phyloP scores from a whole-genome alignment of 2,113 vertebrate species.

The Eonycteris spelaea region DNA sequence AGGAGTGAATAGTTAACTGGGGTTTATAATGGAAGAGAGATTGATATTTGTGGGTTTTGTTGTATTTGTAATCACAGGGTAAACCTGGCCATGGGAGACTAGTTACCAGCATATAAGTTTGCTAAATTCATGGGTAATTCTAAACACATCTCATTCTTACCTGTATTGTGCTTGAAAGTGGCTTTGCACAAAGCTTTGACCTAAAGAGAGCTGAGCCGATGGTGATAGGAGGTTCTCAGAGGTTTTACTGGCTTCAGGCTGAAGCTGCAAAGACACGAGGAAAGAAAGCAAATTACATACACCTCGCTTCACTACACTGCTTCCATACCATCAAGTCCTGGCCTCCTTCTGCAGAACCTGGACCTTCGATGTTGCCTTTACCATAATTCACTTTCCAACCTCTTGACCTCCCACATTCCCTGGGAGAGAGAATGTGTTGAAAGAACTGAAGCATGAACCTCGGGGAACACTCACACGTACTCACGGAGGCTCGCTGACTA shows the following conservation, averaged over 20 bases:
- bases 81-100: not conserved
- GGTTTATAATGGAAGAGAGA: not conserved
- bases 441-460: not conserved
- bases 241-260: constrained; percentile 67
- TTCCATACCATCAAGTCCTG: fast-evolving
- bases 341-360: not conserved
- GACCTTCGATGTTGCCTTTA: not conserved
- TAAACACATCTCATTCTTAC: constrained; percentile 64
- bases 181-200: constrained; percentile 94
- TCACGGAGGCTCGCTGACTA: fast-evolving
- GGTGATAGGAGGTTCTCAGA: constrained; percentile 46
- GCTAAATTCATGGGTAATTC: not conserved
- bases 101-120: fast-evolving
- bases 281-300: not conserved
- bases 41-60: not conserved
- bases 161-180: constrained; percentile 98
- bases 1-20: not conserved
- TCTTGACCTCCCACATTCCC: not conserved
- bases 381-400: not conserved
- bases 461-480: not conserved
- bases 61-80: not conserved
- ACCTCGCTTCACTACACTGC: not conserved
- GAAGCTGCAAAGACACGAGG: constrained; percentile 71
- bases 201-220: constrained; percentile 64
- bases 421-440: not conserved